Conservation (phyloP, 1,140 invertebrate genomes). For the Drosophila nannoptera region DNA sequence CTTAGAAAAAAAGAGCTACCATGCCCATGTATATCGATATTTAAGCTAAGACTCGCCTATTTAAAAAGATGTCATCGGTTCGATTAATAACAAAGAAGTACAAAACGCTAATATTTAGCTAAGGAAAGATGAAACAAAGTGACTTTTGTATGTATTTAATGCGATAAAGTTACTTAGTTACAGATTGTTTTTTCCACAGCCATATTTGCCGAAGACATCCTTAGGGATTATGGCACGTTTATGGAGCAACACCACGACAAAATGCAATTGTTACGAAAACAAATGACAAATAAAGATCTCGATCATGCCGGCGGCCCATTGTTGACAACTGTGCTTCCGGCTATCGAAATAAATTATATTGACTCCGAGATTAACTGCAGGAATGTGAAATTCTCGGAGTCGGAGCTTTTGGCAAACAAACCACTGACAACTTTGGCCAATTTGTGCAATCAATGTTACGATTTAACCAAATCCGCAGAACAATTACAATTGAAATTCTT, state of each 20-base stretch:
- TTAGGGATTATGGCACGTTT: conserved; percentile 66
- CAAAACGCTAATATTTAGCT: conserved; percentile 15
- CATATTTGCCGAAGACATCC: conserved; percentile 70
- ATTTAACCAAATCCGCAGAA: conserved; percentile 85
- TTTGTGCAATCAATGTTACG: conserved; percentile 87
- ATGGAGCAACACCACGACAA: conserved; percentile 61
- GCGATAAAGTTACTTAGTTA: not conserved
- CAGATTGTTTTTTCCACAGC: conserved; percentile 31
- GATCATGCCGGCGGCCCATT: conserved; percentile 8
- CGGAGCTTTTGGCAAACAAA: conserved; percentile 90
- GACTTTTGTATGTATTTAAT: conserved; percentile 33
- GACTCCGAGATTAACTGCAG: conserved; percentile 8
- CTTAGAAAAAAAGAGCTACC: too few species aligned
- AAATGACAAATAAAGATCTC: conserved; percentile 9
- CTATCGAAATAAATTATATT: conserved; percentile 47
- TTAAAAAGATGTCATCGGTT: conserved; percentile 22
- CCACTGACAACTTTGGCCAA: conserved; percentile 89
- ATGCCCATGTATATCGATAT: conserved; percentile 17
- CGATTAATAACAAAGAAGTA: conserved; percentile 32
- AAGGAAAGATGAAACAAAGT: conserved; percentile 35
- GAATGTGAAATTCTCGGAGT: conserved; percentile 86
- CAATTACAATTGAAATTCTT: conserved; percentile 56
- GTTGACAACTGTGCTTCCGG: conserved; percentile 32
- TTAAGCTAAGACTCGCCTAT: conserved; percentile 13
- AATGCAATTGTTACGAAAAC: conserved; percentile 41